Evolutionary conservation across 1,140 invertebrate genomes (phyloP), one percentile per base, ranked within the genome.

Genomic region (Macrosteles quadrilineatus): DNA sequence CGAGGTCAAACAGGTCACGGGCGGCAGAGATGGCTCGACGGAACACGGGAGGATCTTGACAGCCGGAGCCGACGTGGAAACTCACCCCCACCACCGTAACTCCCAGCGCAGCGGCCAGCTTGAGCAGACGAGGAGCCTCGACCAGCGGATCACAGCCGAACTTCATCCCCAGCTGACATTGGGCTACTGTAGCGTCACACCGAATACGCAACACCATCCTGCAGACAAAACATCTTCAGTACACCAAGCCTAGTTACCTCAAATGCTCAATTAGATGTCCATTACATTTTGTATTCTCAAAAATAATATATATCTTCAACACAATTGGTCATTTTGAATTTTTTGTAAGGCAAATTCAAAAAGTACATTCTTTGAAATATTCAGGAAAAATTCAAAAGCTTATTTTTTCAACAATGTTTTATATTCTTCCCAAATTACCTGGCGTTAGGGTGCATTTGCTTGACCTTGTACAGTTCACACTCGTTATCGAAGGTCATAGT

Each of bases 401-500:
- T 36, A 36, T 36, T 36, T 36, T 36, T 4, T 4, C 4, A 36
- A 36, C 14, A 36, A 36, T 36, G 14, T 36, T 36, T 36, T 4
- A 36, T 36, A 36, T 36, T 36, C 32, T 6, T 69, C 75, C 14
- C 30, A 66, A 83, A 84, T 84, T 79, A 93, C 91, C 89, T 91
- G 17, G 96, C 94, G 62, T 87, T 79, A 32, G 95, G 92, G 84
- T 91, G 91, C 57, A 91, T 77, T 75, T 88, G 86, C 76, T 95
- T 93, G 70, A 99, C 89, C 83, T 99, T 99, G 76, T 93, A 83
- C 25, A 99, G 85, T 82, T 99, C 98, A 64, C 87, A 89, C 81
- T 95, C 94, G 77, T 95, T 98, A 81, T 99, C 98, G 81, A 98
- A 98, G 1, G 97, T 99, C 90, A 98, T 97, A 29, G 87, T 84